Evolutionary conservation across 2,797 vertebrate genomes (phyloP).

Genomic region (Salarias fasciatus): DNA sequence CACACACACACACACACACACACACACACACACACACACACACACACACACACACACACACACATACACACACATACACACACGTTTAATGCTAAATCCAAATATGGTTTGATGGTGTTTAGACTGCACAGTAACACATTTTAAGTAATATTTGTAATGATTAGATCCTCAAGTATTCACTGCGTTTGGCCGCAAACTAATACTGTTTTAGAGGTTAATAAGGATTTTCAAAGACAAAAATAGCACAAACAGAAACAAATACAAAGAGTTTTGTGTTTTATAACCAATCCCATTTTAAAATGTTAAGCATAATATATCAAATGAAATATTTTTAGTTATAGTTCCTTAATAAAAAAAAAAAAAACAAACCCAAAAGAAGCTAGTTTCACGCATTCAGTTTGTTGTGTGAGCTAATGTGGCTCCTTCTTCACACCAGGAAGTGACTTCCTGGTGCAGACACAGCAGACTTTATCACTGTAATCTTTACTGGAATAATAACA

Average conservation of each 20-base stretch:
- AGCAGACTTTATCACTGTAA: not conserved
- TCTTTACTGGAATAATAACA: not conserved
- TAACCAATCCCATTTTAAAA: too few relatives aligned
- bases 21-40: conserved; percentile 10
- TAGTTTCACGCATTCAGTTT: not conserved
- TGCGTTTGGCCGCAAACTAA: too few relatives aligned
- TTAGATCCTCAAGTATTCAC: too few relatives aligned
- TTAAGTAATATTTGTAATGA: not conserved
- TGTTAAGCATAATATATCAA: too few relatives aligned
- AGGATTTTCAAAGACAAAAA: too few relatives aligned
- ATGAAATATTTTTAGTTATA: too few relatives aligned
- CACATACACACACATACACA: conserved; percentile 3
- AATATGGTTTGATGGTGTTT: too few relatives aligned
- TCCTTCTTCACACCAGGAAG: not conserved
- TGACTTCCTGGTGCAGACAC: not conserved
- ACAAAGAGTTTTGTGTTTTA: too few relatives aligned
- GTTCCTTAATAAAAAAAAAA: not conserved
- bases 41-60: conserved; percentile 9
- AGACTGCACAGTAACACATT: too few relatives aligned
- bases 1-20: conserved; percentile 24
- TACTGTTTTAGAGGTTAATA: too few relatives aligned
- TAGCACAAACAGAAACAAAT: too few relatives aligned
- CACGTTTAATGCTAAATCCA: not conserved
- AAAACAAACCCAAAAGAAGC: not conserved
- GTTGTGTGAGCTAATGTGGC: not conserved